Percentiles rank a stretch among this genome's conserved stretches.
Evolutionary conservation across 1,140 invertebrate species (phyloP).

Genomic region (Halyomorpha halys): DNA sequence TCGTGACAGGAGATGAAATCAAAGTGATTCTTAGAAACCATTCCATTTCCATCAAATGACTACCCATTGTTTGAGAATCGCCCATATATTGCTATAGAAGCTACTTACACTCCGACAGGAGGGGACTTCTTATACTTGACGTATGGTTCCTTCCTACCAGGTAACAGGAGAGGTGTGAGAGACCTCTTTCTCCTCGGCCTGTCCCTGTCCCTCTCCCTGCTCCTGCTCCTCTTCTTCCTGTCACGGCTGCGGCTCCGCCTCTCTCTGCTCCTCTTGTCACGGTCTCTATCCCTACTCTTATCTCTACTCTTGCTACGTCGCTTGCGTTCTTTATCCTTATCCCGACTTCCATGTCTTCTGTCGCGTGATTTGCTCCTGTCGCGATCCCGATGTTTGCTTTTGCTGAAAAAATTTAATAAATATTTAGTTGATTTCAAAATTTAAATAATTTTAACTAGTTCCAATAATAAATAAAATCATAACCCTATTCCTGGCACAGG

Average conservation of each 20-base stretch:
- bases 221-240: conserved; percentile 35
- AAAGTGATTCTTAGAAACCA: too few relatives aligned
- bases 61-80: too few relatives aligned
- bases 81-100: too few relatives aligned
- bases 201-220: conserved; percentile 29
- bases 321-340: conserved; percentile 33
- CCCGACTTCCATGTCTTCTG: conserved; percentile 32
- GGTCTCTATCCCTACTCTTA: conserved; percentile 18
- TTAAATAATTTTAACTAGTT: too few relatives aligned
- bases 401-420: too few relatives aligned
- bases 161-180: conserved; percentile 39
- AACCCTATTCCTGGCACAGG: too few relatives aligned
- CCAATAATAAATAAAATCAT: too few relatives aligned
- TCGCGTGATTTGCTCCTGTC: conserved; percentile 28
- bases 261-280: conserved; percentile 22
- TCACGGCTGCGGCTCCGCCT: conserved; percentile 35
- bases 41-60: too few relatives aligned
- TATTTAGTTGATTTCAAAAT: too few relatives aligned
- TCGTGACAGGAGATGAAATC: too few relatives aligned
- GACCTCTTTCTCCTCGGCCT: conserved; percentile 38
- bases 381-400: conserved; percentile 23
- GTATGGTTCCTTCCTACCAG: conserved; percentile 36
- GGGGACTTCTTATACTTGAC: conserved; percentile 39
- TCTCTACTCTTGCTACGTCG: conserved; percentile 26
- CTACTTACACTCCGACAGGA: conserved; percentile 39